Percentiles rank a stretch among this genome's conserved stretches.
phyloP scores from a whole-genome alignment of 2,888 invertebrate genomes.

The Sialis lutaria region DNA sequence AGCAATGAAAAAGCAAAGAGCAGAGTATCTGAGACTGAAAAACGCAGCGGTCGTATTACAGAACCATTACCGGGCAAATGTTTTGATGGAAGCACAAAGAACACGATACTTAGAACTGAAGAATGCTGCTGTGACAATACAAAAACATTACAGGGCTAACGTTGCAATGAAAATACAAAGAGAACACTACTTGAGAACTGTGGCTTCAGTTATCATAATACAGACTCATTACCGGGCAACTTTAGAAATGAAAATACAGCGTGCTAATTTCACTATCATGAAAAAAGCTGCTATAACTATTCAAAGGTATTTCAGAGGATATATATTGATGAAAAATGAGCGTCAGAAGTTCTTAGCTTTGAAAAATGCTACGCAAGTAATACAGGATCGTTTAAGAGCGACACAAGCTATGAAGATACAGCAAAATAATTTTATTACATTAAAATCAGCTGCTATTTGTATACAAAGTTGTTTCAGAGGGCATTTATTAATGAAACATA shows the following conservation, averaged over 20 bases:
- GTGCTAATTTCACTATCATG: not conserved
- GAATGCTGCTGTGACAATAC: slow-evolving; percentile 18
- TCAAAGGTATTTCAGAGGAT: slow-evolving; percentile 15
- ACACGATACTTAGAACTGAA: slow-evolving; percentile 6
- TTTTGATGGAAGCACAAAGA: slow-evolving; percentile 4
- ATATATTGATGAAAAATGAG: slow-evolving; percentile 7
- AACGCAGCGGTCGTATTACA: slow-evolving; percentile 18
- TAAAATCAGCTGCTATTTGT: slow-evolving; percentile 21
- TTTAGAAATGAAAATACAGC: not conserved
- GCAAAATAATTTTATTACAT: slow-evolving; percentile 20
- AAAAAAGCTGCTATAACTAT: slow-evolving; percentile 14
- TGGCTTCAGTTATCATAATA: slow-evolving; percentile 14
- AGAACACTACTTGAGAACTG: slow-evolving; percentile 12
- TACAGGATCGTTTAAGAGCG: slow-evolving; percentile 21
- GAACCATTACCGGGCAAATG: slow-evolving; percentile 17
- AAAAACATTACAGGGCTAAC: slow-evolving; percentile 23
- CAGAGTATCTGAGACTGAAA: slow-evolving; percentile 12
- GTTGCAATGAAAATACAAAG: slow-evolving; percentile 18
- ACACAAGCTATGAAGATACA: slow-evolving; percentile 15
- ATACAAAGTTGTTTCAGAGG: slow-evolving; percentile 28
- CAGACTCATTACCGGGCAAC: slow-evolving; percentile 15
- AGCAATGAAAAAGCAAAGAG: slow-evolving; percentile 18
- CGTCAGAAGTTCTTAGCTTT: slow-evolving; percentile 10
- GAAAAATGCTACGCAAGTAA: slow-evolving; percentile 9
- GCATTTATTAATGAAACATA: slow-evolving; percentile 13